Percentiles rank a stretch among this genome's conserved stretches.
Conservation (phyloP, 2,113 vertebrate genomes). For the Malurus elegans region DNA sequence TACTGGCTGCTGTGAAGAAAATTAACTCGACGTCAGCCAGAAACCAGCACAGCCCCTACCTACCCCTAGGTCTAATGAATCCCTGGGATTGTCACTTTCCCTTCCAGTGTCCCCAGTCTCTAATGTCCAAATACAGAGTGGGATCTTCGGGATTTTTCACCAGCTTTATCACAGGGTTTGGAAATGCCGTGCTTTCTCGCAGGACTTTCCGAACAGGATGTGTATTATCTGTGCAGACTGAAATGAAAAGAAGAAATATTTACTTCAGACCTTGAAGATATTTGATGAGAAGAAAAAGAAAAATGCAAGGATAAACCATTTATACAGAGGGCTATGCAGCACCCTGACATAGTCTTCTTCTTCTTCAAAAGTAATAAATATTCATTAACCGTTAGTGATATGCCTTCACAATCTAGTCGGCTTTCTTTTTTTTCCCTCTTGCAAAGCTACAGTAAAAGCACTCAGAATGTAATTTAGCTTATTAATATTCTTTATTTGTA, state of each 20-base stretch:
- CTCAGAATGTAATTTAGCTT: not conserved
- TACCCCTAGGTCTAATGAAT: not conserved
- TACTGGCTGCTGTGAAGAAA: not conserved
- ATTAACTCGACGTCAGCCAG: not conserved
- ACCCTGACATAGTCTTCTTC: not conserved
- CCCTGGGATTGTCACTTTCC: not conserved
- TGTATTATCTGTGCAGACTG: not conserved
- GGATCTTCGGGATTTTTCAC: not conserved
- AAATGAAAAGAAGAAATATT: not conserved
- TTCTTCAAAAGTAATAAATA: slow-evolving; percentile 27
- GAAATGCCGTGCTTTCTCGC: not conserved
- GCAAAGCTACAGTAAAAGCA: not conserved
- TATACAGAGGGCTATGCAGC: not conserved
- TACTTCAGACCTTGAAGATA: not conserved
- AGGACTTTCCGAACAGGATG: not conserved
- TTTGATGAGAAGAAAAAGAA: not conserved
- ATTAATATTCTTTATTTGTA: slow-evolving; percentile 43
- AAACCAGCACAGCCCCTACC: not conserved
- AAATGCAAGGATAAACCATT: not conserved
- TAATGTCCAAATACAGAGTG: not conserved
- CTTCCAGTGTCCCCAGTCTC: not conserved
- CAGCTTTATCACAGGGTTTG: not conserved
- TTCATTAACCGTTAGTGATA: slow-evolving; percentile 38
- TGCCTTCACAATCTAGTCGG: not conserved
- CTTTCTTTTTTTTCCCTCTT: not conserved